Evolutionary conservation across 2,113 vertebrate genomes (phyloP).

Genomic region (Callithrix jacchus): DNA sequence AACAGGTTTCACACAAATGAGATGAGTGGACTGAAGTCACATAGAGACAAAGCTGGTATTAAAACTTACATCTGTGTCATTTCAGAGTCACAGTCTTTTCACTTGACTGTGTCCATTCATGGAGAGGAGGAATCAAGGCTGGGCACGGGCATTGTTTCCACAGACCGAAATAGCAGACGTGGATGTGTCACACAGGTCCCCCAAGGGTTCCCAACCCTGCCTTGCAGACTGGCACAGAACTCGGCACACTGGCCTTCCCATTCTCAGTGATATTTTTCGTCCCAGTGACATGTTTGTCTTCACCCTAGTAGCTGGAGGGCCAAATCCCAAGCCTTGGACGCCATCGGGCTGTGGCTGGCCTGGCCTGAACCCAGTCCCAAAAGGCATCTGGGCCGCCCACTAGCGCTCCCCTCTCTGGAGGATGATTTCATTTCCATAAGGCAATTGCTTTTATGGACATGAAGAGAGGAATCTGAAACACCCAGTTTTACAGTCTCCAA

Average conservation of each 20-base stretch:
- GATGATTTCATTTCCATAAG: no score
- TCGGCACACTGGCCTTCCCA: background rate
- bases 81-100: background rate
- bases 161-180: background rate
- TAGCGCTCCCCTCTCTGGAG: background rate
- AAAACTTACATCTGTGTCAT: background rate
- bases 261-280: background rate
- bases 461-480: background rate
- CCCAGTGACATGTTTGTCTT: background rate
- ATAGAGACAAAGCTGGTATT: background rate
- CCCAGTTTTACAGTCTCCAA: background rate
- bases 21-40: background rate
- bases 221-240: background rate
- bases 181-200: background rate
- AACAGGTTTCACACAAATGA: background rate
- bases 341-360: background rate
- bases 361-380: rapidly evolving
- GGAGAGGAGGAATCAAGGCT: background rate
- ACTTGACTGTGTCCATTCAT: background rate
- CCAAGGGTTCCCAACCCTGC: background rate
- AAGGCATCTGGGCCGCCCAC: no score
- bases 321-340: background rate
- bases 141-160: rapidly evolving
- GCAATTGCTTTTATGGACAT: background rate
- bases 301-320: background rate